Evolutionary conservation across 2,888 invertebrate genomes (phyloP).

Genomic region (Nysson spinosus): DNA sequence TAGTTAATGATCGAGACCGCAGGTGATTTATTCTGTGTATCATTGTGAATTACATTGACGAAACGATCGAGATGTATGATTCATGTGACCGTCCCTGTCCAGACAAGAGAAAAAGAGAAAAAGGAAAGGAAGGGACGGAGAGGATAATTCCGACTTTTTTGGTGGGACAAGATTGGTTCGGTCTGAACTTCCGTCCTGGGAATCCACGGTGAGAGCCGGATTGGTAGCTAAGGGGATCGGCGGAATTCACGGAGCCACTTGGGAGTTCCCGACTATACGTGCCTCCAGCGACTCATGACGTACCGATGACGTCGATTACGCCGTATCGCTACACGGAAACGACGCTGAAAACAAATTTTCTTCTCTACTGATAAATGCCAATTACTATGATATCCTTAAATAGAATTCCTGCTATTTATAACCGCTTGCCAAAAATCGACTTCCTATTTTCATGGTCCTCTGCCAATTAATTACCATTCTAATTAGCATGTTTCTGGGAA

Average conservation of each 20-base stretch:
- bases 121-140: too few relatives aligned
- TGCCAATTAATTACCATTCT: too few relatives aligned
- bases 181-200: constrained; percentile 29
- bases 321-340: constrained; percentile 17
- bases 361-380: constrained; percentile 15
- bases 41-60: constrained; percentile 6
- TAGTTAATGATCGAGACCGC: constrained; percentile 13
- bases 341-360: constrained; percentile 36
- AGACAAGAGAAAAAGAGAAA: too few relatives aligned
- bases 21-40: constrained; percentile 15
- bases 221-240: constrained; percentile 19
- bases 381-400: not conserved
- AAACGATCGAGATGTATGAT: not conserved
- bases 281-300: constrained; percentile 31
- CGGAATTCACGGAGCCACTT: constrained; percentile 23
- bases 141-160: not conserved
- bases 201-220: constrained; percentile 39
- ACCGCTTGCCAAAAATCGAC: constrained; percentile 1
- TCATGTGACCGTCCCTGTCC: constrained; percentile 2
- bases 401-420: constrained; percentile 25
- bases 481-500: too few relatives aligned
- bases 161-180: constrained; percentile 4
- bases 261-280: constrained; percentile 43
- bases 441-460: not conserved
- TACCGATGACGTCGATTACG: constrained; percentile 38